Evolutionary conservation across 2,113 vertebrate genomes (phyloP).

Genomic region (Tapirus terrestris): DNA sequence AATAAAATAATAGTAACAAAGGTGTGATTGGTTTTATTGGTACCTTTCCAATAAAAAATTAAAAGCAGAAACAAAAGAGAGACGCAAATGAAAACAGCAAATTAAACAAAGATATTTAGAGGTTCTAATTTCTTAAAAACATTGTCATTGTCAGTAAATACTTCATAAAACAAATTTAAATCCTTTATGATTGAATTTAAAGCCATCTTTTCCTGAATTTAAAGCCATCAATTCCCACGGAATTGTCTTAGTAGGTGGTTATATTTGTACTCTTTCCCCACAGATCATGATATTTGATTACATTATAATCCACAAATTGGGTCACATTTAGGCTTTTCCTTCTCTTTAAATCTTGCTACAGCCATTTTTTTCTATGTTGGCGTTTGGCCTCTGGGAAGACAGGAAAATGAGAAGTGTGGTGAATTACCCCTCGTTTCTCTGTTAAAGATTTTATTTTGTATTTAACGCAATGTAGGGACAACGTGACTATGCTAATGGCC

Average conservation of each 20-base stretch:
- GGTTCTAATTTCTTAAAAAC: neutral
- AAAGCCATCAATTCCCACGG: neutral
- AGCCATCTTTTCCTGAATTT: neutral
- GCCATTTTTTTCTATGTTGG: neutral
- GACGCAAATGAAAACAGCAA: neutral
- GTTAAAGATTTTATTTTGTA: neutral
- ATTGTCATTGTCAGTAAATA: neutral
- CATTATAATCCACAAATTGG: neutral
- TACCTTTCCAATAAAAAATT: neutral
- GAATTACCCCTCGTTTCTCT: neutral
- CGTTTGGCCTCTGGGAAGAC: neutral
- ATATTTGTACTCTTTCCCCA: neutral
- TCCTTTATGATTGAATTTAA: neutral
- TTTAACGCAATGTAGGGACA: neutral
- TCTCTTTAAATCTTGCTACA: neutral
- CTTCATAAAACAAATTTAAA: neutral
- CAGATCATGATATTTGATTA: neutral
- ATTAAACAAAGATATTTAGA: neutral
- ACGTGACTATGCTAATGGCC: neutral
- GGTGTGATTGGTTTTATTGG: neutral
- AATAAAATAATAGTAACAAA: neutral
- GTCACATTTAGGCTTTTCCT: neutral
- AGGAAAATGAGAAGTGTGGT: neutral
- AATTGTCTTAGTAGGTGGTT: neutral
- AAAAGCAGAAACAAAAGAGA: neutral